Base-by-base conservation (phyloP, 1,140 invertebrate species). In the Drosophila truncata region DNA sequence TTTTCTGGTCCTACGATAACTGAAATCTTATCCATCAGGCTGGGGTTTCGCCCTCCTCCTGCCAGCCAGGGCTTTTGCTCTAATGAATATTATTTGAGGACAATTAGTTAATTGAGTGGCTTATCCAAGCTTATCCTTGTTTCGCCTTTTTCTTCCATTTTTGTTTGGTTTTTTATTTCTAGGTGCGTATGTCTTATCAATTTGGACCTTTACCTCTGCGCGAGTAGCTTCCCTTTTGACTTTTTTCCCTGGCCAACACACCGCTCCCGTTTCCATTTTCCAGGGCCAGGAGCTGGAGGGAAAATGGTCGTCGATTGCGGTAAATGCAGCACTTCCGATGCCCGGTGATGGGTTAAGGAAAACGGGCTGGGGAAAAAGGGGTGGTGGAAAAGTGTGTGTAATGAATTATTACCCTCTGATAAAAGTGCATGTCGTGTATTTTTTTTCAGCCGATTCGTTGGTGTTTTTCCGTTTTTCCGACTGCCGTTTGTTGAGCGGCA, bases 91-190 rank as follows among this genome's bases (percentile, higher is more conserved):
- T 73, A 84, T 80, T 78, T 78, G 77, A 76, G 73, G 49, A 82
- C 87, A 92, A 92, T 92, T 92, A 92, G 91, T 92, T 92, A 92
- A 92, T 92, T 92, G 86, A 92, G 78, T 78, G 52, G 59, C 75
- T 78, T 78, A 78, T 78, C 75, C 75, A 2, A 35, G 37, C 74
- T 71, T 78, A 71, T 78, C 75, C 75, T 18, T 10, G 44, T 42
- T 60, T 37, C 33, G 25, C 18, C 31, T 18, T 23, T 25, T 75
- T 55, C 33, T 33, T 50, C 6, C 27, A 33, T 58, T 39, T 71
- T 27, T 47, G 6, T 47, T 25, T 4, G 4, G 7, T 3, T 2
- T 60, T 66, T 58, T 16, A 59, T 75, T 65, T 14, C 42, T 42
- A 70, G 73, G 75, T 78, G 75, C 74, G 75, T 78, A 78, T 27